Percentiles rank a stretch among this genome's conserved stretches.
phyloP scores from a whole-genome alignment of 2,797 vertebrate genomes.

The Etheostoma perlongum region DNA sequence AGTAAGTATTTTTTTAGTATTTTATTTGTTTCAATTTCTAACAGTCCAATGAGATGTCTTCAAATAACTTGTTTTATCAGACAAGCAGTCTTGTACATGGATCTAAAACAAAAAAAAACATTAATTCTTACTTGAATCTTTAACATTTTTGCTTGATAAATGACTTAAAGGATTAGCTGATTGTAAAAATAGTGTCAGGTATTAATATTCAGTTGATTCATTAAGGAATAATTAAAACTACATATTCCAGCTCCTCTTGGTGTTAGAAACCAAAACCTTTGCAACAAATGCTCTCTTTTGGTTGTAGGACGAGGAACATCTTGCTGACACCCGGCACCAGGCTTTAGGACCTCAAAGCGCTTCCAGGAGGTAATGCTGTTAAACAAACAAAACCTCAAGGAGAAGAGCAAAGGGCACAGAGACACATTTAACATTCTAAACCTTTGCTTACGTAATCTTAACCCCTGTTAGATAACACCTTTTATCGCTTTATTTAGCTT shows the following conservation, averaged over 20 bases:
- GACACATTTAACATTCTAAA: slow-evolving; percentile 68
- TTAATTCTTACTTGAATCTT: not conserved
- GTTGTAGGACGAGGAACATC: slow-evolving; percentile 44
- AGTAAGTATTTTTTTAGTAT: not conserved
- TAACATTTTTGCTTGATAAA: not conserved
- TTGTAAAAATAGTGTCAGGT: too few species aligned
- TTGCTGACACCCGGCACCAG: slow-evolving; percentile 45
- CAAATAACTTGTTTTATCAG: not conserved
- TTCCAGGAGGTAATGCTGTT: slow-evolving; percentile 70
- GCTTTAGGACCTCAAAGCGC: slow-evolving; percentile 68
- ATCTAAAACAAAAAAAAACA: not conserved
- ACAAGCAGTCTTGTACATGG: not conserved
- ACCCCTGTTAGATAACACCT: slow-evolving; percentile 52
- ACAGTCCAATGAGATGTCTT: not conserved
- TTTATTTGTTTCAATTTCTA: not conserved
- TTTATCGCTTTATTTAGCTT: slow-evolving; percentile 71
- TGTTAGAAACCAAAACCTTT: slow-evolving; percentile 11
- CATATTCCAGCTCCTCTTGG: not conserved
- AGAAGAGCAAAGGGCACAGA: slow-evolving; percentile 79
- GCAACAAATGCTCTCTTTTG: slow-evolving; percentile 40
- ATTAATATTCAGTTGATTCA: not conserved
- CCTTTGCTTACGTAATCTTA: slow-evolving; percentile 69
- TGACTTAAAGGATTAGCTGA: not conserved
- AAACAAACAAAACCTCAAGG: slow-evolving; percentile 78
- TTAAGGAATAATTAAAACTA: not conserved